Base-by-base conservation (phyloP, 1,140 invertebrate species). In the Euglossa dilemma region DNA sequence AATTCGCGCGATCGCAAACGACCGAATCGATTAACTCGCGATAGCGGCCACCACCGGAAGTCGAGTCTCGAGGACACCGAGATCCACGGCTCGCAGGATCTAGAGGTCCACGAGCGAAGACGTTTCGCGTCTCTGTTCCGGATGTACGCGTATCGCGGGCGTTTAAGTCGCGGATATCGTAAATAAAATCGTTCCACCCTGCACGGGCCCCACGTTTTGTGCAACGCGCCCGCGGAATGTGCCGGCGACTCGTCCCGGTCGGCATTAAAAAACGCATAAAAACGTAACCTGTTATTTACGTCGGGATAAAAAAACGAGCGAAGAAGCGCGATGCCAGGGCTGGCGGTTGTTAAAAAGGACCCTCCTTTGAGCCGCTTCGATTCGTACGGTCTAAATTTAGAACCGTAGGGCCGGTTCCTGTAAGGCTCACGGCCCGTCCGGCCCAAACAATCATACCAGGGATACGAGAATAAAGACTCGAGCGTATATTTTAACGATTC, bases 261-360 rank as follows among this genome's bases (percentile, higher is more conserved):
- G 63, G 67, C 16, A 73, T 87, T 85, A 89, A 88, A 91, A 91
- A 85, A 80, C 25, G 61, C 72, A 82, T 89, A 89, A 91, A 87
- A 90, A 80, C 43, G 86, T 85, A 91, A 90, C 89, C 87, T 84
- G 90, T 91, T 91, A 89, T 88, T 87, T 84, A 80, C 85, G 75
- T 54, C 20, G 47, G 52, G 36, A 52, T 77, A 47, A 86, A 86
- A 81, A 87, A 72, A 85, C 43, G 52, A 75, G 70, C 66, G 69
- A 82, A 85, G 63, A 69, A 74, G 12, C 70, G 36, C 7, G 76
- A 75, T 63, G 63, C 47, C 64, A 47, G 45, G 47, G 61, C 14
- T 16, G 11, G 54, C 61, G 83, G 63, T 85, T 82, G 72, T 50
- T 57, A 85, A 87, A 82, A 88, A 61, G 61, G 78, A 54, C 57